Conservation (phyloP, 1,140 invertebrate species). For the Stegodyphus dumicola region DNA sequence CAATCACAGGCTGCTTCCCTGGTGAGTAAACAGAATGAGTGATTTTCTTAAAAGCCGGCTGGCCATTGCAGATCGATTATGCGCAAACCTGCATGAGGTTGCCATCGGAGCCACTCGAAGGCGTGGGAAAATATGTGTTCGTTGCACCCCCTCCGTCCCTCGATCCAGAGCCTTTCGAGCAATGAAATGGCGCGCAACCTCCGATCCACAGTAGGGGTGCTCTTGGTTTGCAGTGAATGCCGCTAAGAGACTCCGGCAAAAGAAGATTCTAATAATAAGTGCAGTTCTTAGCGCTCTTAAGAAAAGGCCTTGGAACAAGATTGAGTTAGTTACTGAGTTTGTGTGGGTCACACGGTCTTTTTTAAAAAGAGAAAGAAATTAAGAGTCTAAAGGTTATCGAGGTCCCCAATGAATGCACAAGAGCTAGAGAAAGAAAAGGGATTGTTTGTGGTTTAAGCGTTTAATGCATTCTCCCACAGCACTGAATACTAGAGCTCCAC, state of each 20-base stretch:
- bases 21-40: constrained; percentile 9
- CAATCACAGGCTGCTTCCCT: neutral
- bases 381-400: no score
- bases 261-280: neutral
- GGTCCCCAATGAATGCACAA: no score
- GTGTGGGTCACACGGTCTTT: no score
- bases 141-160: neutral
- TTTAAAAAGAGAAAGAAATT: no score
- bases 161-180: neutral
- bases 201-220: neutral
- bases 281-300: neutral
- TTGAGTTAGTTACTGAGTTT: no score
- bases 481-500: no score
- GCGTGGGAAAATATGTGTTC: constrained; percentile 8
- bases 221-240: neutral
- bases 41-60: constrained; percentile 7
- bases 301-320: neutral
- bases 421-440: no score
- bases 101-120: constrained; percentile 3
- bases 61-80: constrained; percentile 14
- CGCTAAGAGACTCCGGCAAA: neutral
- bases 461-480: no score
- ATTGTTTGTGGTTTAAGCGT: no score
- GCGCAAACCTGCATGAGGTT: neutral
- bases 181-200: neutral